Conservation (phyloP, 2,888 invertebrate genomes). For the Rhamnusium bicolor region DNA sequence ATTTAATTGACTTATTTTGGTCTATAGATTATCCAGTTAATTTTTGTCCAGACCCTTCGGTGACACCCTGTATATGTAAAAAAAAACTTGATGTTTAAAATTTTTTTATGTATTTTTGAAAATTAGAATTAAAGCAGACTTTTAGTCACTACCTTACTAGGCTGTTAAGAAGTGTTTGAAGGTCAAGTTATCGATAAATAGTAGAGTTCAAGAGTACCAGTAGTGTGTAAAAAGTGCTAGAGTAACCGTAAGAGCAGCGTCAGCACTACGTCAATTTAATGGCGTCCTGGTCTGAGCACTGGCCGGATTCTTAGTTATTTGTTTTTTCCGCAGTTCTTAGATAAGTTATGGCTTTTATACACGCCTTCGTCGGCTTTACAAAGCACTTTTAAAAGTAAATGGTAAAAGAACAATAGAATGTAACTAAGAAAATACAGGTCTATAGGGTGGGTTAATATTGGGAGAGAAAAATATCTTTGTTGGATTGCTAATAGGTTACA, state of each 20-base stretch:
- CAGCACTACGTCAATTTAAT: constrained; percentile 62
- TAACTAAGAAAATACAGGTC: constrained; percentile 1
- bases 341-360: constrained; percentile 61
- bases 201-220: constrained; percentile 25
- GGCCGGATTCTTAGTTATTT: constrained; percentile 60
- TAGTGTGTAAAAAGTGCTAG: constrained; percentile 33
- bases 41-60: too few species aligned
- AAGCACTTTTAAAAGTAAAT: constrained; percentile 15
- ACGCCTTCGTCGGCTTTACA: constrained; percentile 52
- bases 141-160: not conserved
- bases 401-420: constrained; percentile 1
- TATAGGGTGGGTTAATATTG: not conserved
- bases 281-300: constrained; percentile 56
- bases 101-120: not conserved
- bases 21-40: too few species aligned
- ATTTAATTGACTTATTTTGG: too few species aligned
- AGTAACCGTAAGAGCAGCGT: constrained; percentile 50
- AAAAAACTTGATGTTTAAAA: too few species aligned
- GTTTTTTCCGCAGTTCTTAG: constrained; percentile 59
- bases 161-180: constrained; percentile 2
- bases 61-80: too few species aligned
- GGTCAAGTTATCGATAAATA: constrained; percentile 16
- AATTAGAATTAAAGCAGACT: too few species aligned
- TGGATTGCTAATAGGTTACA: not conserved
- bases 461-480: not conserved